Conservation (phyloP, 2,797 vertebrate species). For the Oreonectes daqikongensis region DNA sequence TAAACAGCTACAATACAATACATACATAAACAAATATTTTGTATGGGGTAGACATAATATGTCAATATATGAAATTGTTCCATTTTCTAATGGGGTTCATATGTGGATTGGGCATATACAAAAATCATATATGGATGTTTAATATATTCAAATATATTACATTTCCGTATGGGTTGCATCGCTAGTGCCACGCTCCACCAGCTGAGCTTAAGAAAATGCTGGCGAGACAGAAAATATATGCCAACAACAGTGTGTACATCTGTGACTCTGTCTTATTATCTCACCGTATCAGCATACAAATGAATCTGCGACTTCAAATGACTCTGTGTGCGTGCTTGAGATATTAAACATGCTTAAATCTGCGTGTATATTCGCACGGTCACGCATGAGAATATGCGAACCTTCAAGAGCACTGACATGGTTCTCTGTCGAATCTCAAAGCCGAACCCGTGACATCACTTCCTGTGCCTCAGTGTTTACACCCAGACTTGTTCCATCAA, state of each 20-base stretch:
- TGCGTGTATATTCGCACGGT: not conserved
- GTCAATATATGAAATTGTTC: too few relatives aligned
- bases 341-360: not conserved
- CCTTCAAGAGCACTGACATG: not conserved
- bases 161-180: too few relatives aligned
- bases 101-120: too few relatives aligned
- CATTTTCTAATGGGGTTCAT: too few relatives aligned
- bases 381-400: not conserved
- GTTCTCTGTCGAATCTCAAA: not conserved
- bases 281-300: not conserved
- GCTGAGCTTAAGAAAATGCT: not conserved
- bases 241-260: not conserved
- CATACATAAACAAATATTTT: too few relatives aligned
- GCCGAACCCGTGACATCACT: not conserved
- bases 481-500: constrained; percentile 1
- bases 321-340: not conserved
- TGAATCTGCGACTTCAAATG: not conserved
- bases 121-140: too few relatives aligned
- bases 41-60: too few relatives aligned
- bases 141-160: too few relatives aligned
- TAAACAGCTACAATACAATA: too few relatives aligned
- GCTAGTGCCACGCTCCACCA: not conserved
- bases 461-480: not conserved
- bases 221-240: not conserved
- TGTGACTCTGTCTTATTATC: constrained; percentile 2